phyloP scores from a whole-genome alignment of 2,113 vertebrate species.

The Amblyopsis rosae region DNA sequence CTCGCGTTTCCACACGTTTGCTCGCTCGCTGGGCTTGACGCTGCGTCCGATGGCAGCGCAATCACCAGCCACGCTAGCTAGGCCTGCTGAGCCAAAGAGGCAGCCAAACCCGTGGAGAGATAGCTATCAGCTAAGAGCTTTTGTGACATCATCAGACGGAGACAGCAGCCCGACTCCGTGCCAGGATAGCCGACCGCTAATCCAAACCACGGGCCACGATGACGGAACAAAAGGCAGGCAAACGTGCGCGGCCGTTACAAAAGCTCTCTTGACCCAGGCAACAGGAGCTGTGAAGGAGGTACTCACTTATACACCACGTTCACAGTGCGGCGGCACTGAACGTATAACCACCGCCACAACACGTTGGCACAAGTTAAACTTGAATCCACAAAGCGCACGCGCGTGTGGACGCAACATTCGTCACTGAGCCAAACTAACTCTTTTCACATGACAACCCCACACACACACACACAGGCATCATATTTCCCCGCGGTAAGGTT shows the following conservation, averaged over 20 bases:
- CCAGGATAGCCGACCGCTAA: conserved; percentile 62
- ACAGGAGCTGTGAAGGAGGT: conserved; percentile 3
- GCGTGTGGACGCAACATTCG: conserved; percentile 1
- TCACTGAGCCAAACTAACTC: conserved; percentile 15
- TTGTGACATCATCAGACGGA: conserved; percentile 78
- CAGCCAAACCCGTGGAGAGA: conserved; percentile 58
- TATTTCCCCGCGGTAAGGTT: conserved; percentile 47
- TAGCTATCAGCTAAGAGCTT: conserved; percentile 74
- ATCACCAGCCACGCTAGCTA: conserved; percentile 54
- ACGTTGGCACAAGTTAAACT: not conserved
- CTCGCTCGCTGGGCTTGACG: conserved; percentile 18
- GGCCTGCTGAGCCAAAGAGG: conserved; percentile 56
- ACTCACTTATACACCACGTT: not conserved
- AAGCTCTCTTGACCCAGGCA: conserved; percentile 52
- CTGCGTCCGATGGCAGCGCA: conserved; percentile 59
- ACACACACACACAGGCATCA: conserved; percentile 21
- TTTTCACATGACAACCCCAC: conserved; percentile 21
- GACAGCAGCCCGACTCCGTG: conserved; percentile 57
- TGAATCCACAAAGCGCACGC: not conserved
- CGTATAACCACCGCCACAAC: not conserved
- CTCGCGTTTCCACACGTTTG: too few species aligned
- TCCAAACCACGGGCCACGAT: conserved; percentile 66
- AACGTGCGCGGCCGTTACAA: conserved; percentile 59
- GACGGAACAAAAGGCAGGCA: conserved; percentile 65
- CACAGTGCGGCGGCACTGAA: not conserved